Base-by-base conservation (phyloP, 2,113 vertebrate genomes). In the Cottus gobio region DNA sequence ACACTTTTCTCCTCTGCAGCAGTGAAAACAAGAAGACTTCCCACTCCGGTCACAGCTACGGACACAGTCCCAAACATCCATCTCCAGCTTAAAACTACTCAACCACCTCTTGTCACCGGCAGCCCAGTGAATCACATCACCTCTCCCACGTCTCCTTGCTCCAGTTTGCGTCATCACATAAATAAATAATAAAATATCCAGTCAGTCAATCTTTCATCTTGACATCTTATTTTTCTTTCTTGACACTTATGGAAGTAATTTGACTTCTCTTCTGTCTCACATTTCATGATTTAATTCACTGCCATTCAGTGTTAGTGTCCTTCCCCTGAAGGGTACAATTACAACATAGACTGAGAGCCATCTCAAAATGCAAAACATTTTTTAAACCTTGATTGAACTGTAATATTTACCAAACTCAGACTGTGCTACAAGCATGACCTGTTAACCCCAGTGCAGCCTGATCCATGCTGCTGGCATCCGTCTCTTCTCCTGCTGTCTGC, bases 61-160 rank as follows among this genome's bases (percentile, higher is more conserved):
- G 81, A 88, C 66, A 87, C 80, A 79, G 34, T 79, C 57, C n/a
- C 57, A 77, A 86, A 86, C 54, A 80, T 80, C 79, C 80, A 77
- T 66, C 75, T 70, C 12, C 26, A 79, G 54, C 79, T 61, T 81
- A 7, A 75, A 85, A 83, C 83, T 86, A 77, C 58, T 67, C 15
- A 75, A 13, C 75, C 66, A 85, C 87, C 88, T 85, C 16, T 1
- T 80, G 60, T 82, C 85, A 61, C 77, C n/a, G 11, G 46, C 60
- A 62, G 57, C 36, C 61, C 75, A 5, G 64, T 92, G 89, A 92
- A 67, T 91, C 82, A 89, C 79, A 52, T 62, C 87, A 68, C 76
- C 79, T 82, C 88, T 79, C 89, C 91, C 91, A 90, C 90, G 75
- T 80, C 77, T 89, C 72, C 76, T 79, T 36, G 58, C 71, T 72